Base-by-base conservation (phyloP, 2,797 vertebrate species). In the Myripristis murdjan region DNA sequence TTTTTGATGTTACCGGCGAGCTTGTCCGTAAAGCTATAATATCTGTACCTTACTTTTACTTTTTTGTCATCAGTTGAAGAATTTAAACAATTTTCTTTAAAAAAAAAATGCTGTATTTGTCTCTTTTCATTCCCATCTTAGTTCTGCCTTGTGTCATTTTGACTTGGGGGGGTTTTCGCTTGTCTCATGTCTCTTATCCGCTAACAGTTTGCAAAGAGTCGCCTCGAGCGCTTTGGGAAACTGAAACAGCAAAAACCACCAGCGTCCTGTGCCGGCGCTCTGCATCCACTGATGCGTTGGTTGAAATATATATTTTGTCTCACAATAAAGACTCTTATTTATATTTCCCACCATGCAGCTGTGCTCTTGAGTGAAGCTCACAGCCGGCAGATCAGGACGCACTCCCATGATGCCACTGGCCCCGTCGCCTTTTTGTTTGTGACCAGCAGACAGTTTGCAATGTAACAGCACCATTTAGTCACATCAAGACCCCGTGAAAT, bases 281-380 rank as follows among this genome's bases (percentile, higher is more conserved):
- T 73, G 62, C 52, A 62, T 77, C 69, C 64, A 52, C 7, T 44
- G 16, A 81, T 20, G 57, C 61, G 3, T 79, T 69, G 88, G 67
- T 83, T 87, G 33, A 73, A 46, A 67, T 75, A 68, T 84, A 54
- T 85, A 73, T 88, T 87, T 90, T 87, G 51, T 70, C 81, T 79
- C 76, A 57, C 44, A 81, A 89, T 86, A 87, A 90, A 90, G 76
- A 81, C 85, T 79, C n/a, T n/a, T 70, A 70, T 89, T 88, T 87
- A 91, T 91, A 90, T 88, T 91, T 91, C 76, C 75, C 83, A 59
- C 70, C 51, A 33, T 70, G 78, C 54, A 72, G 53, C 70, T 4
- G 20, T 77, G 58, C 61, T 65, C 46, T 73, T 22, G 41, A 31
- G 62, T 37, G 33, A 35, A 15, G 33, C 28, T 4, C 28, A 31